A percentile compares a stretch with the other conserved stretches of the same genome.
These are phyloP conservation scores for Ficedula albicollis DNA, from an alignment of 2,797 vertebrate species.

Conservation along the genomic window DNA sequence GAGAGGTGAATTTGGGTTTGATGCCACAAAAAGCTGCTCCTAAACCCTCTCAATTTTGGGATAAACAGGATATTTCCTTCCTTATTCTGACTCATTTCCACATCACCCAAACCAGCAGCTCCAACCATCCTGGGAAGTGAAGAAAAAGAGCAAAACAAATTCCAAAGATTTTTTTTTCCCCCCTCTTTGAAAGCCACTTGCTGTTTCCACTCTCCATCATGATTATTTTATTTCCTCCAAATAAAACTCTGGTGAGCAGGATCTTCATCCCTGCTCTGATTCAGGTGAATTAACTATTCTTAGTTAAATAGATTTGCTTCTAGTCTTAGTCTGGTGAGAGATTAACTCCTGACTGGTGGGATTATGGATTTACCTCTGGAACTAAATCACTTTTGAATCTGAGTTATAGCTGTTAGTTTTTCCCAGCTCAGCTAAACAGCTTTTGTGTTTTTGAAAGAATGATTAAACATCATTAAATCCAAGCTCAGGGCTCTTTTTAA, in stretches of 20 bases:
- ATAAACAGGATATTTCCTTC: neutral
- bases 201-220: neutral
- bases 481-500: conserved; percentile 15
- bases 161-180: neutral
- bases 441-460: conserved; percentile 50
- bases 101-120: neutral
- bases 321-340: conserved; percentile 46
- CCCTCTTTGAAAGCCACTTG: neutral
- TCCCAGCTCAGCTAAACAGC: conserved; percentile 32
- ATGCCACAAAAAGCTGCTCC: neutral
- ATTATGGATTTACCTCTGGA: conserved; percentile 57
- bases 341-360: conserved; percentile 46
- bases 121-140: neutral
- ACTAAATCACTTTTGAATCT: conserved; percentile 47
- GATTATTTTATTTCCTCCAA: neutral
- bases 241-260: neutral
- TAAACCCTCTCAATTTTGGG: neutral
- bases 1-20: neutral
- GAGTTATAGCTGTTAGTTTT: conserved; percentile 43
- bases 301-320: conserved; percentile 52
- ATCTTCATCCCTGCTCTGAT: neutral
- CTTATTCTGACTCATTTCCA: neutral
- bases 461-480: conserved; percentile 48
- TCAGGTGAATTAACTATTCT: conserved; percentile 64
- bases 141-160: neutral